These are phyloP conservation scores for Bursaphelenchus mucronatus DNA, from an alignment of 1,140 invertebrate genomes.

Conservation along the genomic window DNA sequence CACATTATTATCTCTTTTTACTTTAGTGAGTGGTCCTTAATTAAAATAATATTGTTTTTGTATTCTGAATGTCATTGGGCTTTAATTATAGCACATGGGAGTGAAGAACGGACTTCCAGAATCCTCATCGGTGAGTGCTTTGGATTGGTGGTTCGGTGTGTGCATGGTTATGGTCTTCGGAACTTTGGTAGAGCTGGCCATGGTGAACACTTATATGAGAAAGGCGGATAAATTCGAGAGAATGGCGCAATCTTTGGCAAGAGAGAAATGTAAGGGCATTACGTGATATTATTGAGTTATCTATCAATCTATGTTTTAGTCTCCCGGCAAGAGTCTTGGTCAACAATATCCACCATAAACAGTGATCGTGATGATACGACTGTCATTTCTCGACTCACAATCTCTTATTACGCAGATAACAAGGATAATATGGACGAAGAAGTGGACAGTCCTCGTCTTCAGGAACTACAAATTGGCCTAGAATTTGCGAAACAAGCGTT, in stretches of 20 bases:
- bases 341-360: not conserved
- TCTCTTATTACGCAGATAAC: constrained; percentile 28
- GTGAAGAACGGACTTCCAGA: no score
- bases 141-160: no score
- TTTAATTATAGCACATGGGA: no score
- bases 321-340: not conserved
- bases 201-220: constrained; percentile 70
- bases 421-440: not conserved
- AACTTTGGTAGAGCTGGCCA: constrained; percentile 83
- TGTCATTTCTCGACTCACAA: constrained; percentile 25
- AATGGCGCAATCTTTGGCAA: constrained; percentile 31
- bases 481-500: constrained; percentile 35
- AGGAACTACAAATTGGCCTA: constrained; percentile 25
- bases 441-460: constrained; percentile 23
- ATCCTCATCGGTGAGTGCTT: no score
- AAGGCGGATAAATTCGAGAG: constrained; percentile 42
- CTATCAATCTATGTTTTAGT: constrained; percentile 3
- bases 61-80: constrained; percentile 14
- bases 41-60: constrained; percentile 16
- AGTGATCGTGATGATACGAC: constrained; percentile 11
- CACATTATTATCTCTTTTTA: constrained; percentile 88
- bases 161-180: constrained; percentile 85
- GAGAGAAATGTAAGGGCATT: constrained; percentile 1
- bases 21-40: constrained; percentile 66
- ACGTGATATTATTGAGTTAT: constrained; percentile 5